These are phyloP conservation scores for Neosilurus mollespiculum DNA, from an alignment of 2,797 vertebrate genomes.

Conservation along the genomic window DNA sequence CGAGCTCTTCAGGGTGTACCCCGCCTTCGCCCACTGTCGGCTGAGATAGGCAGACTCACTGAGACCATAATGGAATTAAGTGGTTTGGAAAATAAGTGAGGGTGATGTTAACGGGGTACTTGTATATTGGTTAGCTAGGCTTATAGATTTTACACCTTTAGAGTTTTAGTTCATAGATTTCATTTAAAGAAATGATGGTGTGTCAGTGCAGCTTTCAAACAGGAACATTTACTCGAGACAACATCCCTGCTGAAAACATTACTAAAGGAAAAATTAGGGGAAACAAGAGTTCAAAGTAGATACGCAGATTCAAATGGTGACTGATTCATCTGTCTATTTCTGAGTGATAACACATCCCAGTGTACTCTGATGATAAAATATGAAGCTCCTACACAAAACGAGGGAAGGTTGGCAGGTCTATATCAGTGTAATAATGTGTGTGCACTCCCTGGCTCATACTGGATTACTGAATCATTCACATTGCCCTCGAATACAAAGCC, in stretches of 20 bases:
- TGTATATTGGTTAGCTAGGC: too few relatives aligned
- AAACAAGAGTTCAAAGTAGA: not conserved
- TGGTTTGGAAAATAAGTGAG: too few relatives aligned
- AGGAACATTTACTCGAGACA: not conserved
- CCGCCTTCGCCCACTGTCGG: too few relatives aligned
- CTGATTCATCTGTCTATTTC: not conserved
- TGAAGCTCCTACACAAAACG: not conserved
- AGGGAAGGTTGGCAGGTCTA: not conserved
- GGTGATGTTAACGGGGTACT: too few relatives aligned
- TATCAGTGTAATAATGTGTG: not conserved
- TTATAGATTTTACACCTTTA: too few relatives aligned
- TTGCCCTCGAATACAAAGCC: constrained; percentile 62
- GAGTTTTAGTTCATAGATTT: too few relatives aligned
- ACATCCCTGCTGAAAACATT: not conserved
- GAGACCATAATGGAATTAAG: too few relatives aligned
- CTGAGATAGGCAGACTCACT: too few relatives aligned
- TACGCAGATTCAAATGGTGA: not conserved
- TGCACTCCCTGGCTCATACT: constrained; percentile 7
- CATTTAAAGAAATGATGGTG: too few relatives aligned
- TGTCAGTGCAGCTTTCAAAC: not conserved
- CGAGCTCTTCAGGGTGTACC: too few relatives aligned
- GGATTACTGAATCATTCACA: constrained; percentile 43
- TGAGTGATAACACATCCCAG: not conserved
- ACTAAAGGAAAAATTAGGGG: not conserved
- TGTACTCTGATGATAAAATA: not conserved